Base-by-base conservation (phyloP, 1,140 invertebrate species). In the Meloidogyne chitwoodi region DNA sequence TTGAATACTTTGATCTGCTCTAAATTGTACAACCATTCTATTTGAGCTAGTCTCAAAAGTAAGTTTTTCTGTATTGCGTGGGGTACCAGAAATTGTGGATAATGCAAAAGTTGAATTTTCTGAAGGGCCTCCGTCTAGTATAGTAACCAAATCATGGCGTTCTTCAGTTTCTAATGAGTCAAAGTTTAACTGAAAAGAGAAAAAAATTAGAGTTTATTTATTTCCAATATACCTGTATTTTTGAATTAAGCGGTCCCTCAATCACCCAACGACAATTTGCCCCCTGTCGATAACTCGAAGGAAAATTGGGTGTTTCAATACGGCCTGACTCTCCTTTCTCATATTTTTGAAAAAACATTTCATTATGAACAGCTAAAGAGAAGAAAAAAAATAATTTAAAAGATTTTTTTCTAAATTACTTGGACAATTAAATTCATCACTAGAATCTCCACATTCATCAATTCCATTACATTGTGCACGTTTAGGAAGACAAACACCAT, bases 11-110 rank as follows among this genome's bases (percentile, higher is more conserved):
- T 92, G 92, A 87, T 98, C 95, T 0, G 94, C 93, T 80, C 93
- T 93, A 89, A 98, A 98, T 88, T 95, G 96, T 77, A 98, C 92
- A 75, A 96, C 95, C 93, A 98, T 96, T 81, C 97, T 95, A 88
- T 98, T 98, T 19, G 94, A 95, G 22, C 94, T 94, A 0, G 94
- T 95, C 5, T 94, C 93, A 88, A 93, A 95, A 4, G 93, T 91
- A 85, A 92, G 92, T 75, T 91, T 22, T 92, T 62, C 92, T 91
- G 68, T 93, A 86, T 86, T 94, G 92, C 62, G 86, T 77, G 87
- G 93, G 91, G 88, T 93, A 92, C 95, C 95, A 12, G 94, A 96
- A 10, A 98, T 88, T 0, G 93, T 95, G 0, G 93, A 93, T 77
- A 97, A 88, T 4, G 93, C 94, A 3, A 94, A 92, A 19, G 94